Conservation (phyloP, 2,888 invertebrate genomes). For the Drosophila planitibia region DNA sequence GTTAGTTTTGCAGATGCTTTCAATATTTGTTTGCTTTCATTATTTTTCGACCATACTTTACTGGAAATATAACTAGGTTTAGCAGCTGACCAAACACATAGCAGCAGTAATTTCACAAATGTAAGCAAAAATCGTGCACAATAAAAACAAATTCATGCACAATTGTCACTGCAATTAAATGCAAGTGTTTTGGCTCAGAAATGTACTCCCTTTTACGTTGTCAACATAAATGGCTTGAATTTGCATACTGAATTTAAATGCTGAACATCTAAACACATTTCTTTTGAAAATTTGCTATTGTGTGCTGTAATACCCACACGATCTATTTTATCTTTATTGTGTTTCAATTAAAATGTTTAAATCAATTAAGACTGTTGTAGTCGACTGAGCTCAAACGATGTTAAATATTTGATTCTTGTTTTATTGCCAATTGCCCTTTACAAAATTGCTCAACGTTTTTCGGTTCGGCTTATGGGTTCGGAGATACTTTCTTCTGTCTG, state of each 20-base stretch:
- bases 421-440: background rate
- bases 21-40: slow-evolving; percentile 29
- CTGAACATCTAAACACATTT: background rate
- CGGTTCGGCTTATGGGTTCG: background rate
- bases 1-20: background rate
- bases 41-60: slow-evolving; percentile 17
- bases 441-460: background rate
- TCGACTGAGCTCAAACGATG: background rate
- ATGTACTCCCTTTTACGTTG: background rate
- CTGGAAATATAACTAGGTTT: slow-evolving; percentile 12
- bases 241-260: slow-evolving; percentile 19
- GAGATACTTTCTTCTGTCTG: background rate
- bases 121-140: slow-evolving; percentile 8
- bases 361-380: background rate
- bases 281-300: background rate
- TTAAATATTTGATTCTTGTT: background rate
- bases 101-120: slow-evolving; percentile 8
- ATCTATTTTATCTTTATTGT: background rate
- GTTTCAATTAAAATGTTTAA: background rate
- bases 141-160: slow-evolving; percentile 25
- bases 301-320: background rate
- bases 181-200: slow-evolving; percentile 21
- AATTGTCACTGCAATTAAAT: slow-evolving; percentile 33
- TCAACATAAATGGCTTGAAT: slow-evolving; percentile 23
- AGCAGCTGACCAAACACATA: slow-evolving; percentile 61